Evolutionary conservation across 2,113 vertebrate genomes (phyloP).

Genomic region (Syngnathus floridae): DNA sequence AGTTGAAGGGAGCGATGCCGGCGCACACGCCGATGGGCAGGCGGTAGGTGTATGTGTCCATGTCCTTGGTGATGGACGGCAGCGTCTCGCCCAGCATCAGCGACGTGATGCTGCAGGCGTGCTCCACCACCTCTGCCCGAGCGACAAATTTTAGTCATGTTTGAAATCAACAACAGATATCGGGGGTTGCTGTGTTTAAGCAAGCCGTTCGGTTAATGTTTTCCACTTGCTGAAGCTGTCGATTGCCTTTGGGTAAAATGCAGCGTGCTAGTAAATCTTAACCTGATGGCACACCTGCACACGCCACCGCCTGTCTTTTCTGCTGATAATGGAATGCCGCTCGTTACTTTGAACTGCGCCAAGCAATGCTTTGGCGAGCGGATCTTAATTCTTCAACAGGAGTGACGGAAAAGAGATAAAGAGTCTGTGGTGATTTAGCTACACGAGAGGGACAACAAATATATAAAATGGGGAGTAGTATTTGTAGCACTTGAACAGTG

Average conservation of each 20-base stretch:
- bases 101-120: slow-evolving; percentile 92
- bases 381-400: slow-evolving; percentile 31
- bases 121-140: slow-evolving; percentile 93
- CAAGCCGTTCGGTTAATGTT: too few relatives aligned
- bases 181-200: too few relatives aligned
- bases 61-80: slow-evolving; percentile 94
- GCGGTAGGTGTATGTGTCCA: slow-evolving; percentile 93
- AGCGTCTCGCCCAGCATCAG: slow-evolving; percentile 95
- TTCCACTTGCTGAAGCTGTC: background rate
- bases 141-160: too few relatives aligned
- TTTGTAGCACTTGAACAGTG: background rate
- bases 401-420: slow-evolving; percentile 19
- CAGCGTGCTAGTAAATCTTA: slow-evolving; percentile 15
- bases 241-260: slow-evolving; percentile 1
- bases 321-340: slow-evolving; percentile 31
- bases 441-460: background rate
- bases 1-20: slow-evolving; percentile 94
- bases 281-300: slow-evolving; percentile 28
- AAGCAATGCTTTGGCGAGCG: slow-evolving; percentile 20
- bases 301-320: slow-evolving; percentile 25
- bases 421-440: background rate
- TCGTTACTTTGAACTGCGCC: slow-evolving; percentile 14
- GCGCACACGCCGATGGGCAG: slow-evolving; percentile 90
- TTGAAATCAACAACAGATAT: too few relatives aligned
- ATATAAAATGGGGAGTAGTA: background rate